These are phyloP conservation scores for Carpatolechia fugitivella DNA, from an alignment of 2,888 invertebrate species.

Conservation along the genomic window DNA sequence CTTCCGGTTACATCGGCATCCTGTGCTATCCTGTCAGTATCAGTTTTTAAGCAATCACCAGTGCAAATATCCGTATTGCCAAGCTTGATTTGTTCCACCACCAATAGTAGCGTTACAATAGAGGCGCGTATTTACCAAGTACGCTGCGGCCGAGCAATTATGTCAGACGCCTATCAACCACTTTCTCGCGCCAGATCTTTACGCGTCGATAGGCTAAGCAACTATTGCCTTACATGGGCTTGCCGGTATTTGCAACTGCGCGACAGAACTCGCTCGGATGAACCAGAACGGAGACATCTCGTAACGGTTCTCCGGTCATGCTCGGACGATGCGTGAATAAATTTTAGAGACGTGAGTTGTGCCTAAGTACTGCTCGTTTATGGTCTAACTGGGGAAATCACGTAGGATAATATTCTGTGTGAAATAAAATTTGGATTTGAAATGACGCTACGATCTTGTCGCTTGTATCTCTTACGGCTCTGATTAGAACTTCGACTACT, in stretches of 20 bases:
- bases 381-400: background rate
- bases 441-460: too few relatives aligned
- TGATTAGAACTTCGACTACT: background rate
- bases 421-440: too few relatives aligned
- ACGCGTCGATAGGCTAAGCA: slow-evolving; percentile 37
- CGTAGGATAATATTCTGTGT: too few relatives aligned
- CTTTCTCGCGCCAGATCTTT: slow-evolving; percentile 56
- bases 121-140: slow-evolving; percentile 21
- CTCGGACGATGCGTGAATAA: slow-evolving; percentile 2
- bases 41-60: slow-evolving; percentile 10
- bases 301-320: slow-evolving; percentile 5
- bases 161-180: slow-evolving; percentile 65
- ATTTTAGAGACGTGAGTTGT: background rate
- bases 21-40: too few relatives aligned
- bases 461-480: background rate
- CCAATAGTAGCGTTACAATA: slow-evolving; percentile 20
- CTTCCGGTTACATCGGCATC: too few relatives aligned
- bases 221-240: slow-evolving; percentile 11
- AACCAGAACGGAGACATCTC: slow-evolving; percentile 1
- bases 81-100: slow-evolving; percentile 20
- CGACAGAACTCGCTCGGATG: background rate
- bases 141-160: slow-evolving; percentile 47
- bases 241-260: slow-evolving; percentile 7
- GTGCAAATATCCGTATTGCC: slow-evolving; percentile 19
- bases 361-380: background rate